phyloP scores from a whole-genome alignment of 2,113 vertebrate genomes.

The Stomatorhinus ivindoensis region DNA sequence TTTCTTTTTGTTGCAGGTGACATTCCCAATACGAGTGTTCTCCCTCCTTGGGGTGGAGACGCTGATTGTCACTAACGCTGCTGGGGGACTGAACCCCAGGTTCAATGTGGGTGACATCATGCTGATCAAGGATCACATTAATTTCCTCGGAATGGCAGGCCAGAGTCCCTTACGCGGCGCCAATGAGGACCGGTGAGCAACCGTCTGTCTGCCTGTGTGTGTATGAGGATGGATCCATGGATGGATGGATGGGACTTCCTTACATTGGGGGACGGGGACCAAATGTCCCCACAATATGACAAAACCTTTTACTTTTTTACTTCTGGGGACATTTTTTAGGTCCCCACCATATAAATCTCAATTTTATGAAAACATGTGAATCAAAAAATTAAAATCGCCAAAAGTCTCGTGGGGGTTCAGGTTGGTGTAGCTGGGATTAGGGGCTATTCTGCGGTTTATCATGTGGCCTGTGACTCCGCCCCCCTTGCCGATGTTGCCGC shows the following conservation, averaged over 20 bases:
- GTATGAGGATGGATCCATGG: not conserved
- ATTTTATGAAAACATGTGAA: not conserved
- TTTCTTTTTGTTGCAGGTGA: slow-evolving; percentile 48
- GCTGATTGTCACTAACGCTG: slow-evolving; percentile 67
- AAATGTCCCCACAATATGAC: not conserved
- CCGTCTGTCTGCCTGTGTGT: not conserved
- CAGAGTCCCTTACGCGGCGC: slow-evolving; percentile 59
- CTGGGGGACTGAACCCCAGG: slow-evolving; percentile 53
- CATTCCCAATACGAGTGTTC: slow-evolving; percentile 64
- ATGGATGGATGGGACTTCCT: not conserved
- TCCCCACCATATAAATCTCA: not conserved
- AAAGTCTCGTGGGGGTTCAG: not conserved
- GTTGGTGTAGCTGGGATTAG: not conserved
- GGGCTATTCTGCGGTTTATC: not conserved
- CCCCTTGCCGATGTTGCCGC: not conserved
- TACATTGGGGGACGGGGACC: not conserved
- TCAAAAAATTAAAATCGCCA: not conserved
- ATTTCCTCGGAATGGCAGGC: slow-evolving; percentile 63
- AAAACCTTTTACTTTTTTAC: not conserved
- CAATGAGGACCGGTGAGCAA: slow-evolving; percentile 58
- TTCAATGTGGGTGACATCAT: slow-evolving; percentile 64
- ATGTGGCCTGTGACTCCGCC: not conserved
- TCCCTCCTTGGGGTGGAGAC: slow-evolving; percentile 56
- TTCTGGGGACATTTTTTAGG: not conserved
- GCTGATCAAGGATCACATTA: slow-evolving; percentile 69